phyloP scores from a whole-genome alignment of 1,140 invertebrate species.

The Sarcophaga bullata region DNA sequence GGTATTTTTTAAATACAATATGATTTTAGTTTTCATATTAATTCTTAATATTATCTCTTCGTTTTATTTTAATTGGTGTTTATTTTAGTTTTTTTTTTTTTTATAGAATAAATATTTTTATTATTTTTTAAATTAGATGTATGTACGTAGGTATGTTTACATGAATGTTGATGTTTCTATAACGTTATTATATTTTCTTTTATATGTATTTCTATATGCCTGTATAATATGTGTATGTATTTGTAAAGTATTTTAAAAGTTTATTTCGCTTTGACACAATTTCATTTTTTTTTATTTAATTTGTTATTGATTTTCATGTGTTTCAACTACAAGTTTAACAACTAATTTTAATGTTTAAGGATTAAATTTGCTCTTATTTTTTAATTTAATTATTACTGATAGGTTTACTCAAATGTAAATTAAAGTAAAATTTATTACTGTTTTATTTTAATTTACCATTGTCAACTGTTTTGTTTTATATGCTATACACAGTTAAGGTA shows the following conservation, averaged over 20 bases:
- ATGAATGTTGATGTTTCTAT: not conserved
- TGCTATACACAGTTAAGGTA: not conserved
- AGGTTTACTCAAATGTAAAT: not conserved
- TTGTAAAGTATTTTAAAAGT: not conserved
- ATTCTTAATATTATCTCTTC: not conserved
- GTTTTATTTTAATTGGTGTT: slow-evolving; percentile 5
- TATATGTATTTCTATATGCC: not conserved
- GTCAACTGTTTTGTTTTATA: not conserved
- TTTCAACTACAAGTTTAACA: slow-evolving; percentile 16
- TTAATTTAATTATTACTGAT: not conserved
- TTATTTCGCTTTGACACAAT: not conserved
- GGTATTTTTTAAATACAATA: not conserved
- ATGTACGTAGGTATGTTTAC: not conserved
- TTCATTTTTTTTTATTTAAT: not conserved
- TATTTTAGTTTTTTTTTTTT: not conserved
- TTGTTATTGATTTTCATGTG: slow-evolving; percentile 9
- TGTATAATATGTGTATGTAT: not conserved
- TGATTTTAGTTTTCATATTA: not conserved
- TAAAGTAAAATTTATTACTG: not conserved
- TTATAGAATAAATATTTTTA: too few species aligned
- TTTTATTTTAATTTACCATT: not conserved
- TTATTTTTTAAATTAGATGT: not conserved
- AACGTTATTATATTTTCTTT: not conserved
- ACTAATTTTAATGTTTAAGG: not conserved
- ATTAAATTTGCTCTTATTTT: not conserved